phyloP scores from a whole-genome alignment of 2,888 invertebrate genomes.

The Epinotia bilunana region DNA sequence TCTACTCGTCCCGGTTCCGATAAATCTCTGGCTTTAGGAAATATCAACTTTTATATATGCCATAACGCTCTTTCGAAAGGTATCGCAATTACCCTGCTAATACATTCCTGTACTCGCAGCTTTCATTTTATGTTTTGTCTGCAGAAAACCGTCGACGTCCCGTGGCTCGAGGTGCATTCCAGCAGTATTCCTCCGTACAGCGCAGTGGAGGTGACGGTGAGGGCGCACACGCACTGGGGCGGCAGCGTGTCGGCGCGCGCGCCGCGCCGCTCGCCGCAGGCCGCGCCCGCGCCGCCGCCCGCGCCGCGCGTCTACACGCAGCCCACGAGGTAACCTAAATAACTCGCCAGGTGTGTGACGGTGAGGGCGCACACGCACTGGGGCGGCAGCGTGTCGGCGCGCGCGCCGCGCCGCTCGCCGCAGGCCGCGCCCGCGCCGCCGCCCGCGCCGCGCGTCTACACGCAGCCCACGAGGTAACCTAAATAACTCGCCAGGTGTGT shows the following conservation, averaged over 20 bases:
- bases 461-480: constrained; percentile 69
- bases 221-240: constrained; percentile 94
- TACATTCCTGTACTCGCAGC: too few species aligned
- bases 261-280: constrained; percentile 90
- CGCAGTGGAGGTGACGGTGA: constrained; percentile 88
- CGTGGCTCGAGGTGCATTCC: constrained; percentile 78
- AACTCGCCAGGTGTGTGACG: constrained; percentile 86
- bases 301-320: constrained; percentile 89
- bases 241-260: constrained; percentile 86
- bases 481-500: too few species aligned
- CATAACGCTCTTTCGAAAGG: too few species aligned
- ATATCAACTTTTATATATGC: too few species aligned
- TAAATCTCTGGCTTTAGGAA: too few species aligned
- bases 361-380: too few species aligned
- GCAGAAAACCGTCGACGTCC: constrained; percentile 81
- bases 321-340: constrained; percentile 56
- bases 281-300: constrained; percentile 90
- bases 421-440: constrained; percentile 92
- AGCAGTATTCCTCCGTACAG: constrained; percentile 87
- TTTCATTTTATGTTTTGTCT: constrained; percentile 25
- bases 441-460: constrained; percentile 88
- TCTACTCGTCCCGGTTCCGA: too few species aligned
- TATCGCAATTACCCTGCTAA: too few species aligned
- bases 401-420: constrained; percentile 88
- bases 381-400: constrained; percentile 85